These are phyloP conservation scores for Psophia crepitans DNA, from an alignment of 2,113 vertebrate genomes.

Conservation along the genomic window DNA sequence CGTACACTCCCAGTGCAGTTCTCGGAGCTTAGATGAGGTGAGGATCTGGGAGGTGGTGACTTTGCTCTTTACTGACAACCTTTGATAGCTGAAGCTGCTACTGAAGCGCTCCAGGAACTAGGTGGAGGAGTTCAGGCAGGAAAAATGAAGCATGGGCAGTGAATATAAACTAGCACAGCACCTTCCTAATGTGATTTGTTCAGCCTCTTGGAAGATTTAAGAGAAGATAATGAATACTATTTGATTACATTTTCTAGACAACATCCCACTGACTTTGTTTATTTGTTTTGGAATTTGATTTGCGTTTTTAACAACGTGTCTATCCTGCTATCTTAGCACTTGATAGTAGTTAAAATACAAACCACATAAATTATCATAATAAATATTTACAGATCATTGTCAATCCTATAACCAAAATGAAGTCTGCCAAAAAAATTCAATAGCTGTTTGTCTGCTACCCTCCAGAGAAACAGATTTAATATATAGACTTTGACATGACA, in stretches of 20 bases:
- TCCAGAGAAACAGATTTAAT: neutral
- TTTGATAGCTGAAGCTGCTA: neutral
- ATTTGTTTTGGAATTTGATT: neutral
- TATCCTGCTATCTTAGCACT: neutral
- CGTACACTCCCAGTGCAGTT: accelerated
- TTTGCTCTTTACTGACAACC: neutral
- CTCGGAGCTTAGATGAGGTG: neutral
- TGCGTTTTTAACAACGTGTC: neutral
- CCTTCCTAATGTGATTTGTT: neutral
- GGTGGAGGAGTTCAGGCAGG: neutral
- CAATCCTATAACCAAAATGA: neutral
- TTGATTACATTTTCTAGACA: neutral
- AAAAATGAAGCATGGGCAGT: neutral
- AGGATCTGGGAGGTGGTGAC: neutral
- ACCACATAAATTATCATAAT: neutral
- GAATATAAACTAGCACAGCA: neutral
- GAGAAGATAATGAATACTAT: neutral
- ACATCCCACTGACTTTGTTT: neutral
- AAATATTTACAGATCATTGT: neutral
- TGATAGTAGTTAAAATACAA: neutral
- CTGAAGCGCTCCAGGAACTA: neutral
- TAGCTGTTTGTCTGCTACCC: neutral
- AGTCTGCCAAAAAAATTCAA: neutral
- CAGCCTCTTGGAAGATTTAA: neutral
- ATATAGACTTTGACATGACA: neutral